Evolutionary conservation across 2,113 vertebrate species (phyloP).

Genomic region (Pituophis catenifer): DNA sequence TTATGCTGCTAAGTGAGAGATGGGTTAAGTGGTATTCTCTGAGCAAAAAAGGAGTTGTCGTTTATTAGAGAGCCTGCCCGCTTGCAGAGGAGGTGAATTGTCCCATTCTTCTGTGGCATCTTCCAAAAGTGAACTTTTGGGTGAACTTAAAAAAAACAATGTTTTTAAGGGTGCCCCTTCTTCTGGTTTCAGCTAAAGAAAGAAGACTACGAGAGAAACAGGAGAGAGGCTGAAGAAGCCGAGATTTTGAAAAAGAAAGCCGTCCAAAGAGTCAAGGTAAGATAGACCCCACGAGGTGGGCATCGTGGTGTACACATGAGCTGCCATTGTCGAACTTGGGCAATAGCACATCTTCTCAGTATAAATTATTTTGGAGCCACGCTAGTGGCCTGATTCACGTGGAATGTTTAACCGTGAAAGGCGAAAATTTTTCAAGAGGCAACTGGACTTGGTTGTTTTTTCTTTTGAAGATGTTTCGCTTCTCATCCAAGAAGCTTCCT

Average conservation of each 20-base stretch:
- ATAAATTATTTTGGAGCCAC: no score
- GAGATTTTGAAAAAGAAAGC: slow-evolving; percentile 73
- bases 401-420: not conserved
- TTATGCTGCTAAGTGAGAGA: no score
- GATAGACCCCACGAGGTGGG: not conserved
- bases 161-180: not conserved
- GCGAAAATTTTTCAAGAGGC: no score
- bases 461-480: no score
- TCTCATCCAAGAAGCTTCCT: no score
- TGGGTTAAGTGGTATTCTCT: no score
- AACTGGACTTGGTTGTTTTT: no score
- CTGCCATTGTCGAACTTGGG: not conserved
- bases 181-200: slow-evolving; percentile 67
- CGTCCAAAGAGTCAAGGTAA: slow-evolving; percentile 81
- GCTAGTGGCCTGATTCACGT: not conserved
- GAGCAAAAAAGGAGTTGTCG: no score
- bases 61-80: no score
- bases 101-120: not conserved
- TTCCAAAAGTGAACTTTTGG: not conserved
- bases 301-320: no score
- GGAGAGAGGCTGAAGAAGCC: slow-evolving; percentile 77
- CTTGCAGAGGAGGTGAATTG: not conserved
- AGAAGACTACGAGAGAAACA: slow-evolving; percentile 68
- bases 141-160: not conserved
- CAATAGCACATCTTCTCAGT: not conserved